Conservation (phyloP, 2,797 vertebrate species). For the Meda fulgida region DNA sequence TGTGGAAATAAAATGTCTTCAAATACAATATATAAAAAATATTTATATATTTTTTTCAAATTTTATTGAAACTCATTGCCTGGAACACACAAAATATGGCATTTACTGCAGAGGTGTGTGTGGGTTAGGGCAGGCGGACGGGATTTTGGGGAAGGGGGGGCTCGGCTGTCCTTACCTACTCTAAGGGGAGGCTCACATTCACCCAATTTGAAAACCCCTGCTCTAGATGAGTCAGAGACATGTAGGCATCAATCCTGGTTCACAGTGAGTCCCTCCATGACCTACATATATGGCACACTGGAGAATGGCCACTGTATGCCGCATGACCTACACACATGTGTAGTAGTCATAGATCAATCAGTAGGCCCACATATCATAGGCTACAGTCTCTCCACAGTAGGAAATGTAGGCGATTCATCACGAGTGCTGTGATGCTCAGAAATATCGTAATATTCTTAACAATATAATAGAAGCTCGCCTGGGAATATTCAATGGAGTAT, state of each 20-base stretch:
- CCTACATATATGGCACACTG: constrained; percentile 36
- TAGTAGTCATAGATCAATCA: not conserved
- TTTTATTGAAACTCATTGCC: no score
- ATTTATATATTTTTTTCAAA: no score
- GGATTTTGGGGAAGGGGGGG: no score
- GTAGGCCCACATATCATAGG: not conserved
- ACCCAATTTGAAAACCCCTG: no score
- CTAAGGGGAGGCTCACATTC: no score
- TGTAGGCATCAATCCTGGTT: constrained; percentile 24
- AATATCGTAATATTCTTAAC: constrained; percentile 16
- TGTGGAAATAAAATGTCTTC: no score
- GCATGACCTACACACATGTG: not conserved
- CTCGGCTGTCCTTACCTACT: no score
- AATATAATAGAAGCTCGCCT: not conserved
- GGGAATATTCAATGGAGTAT: not conserved
- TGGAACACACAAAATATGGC: no score
- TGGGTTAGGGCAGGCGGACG: no score
- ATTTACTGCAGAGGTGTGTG: no score
- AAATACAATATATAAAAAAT: no score
- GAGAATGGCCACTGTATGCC: not conserved
- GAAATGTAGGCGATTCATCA: constrained; percentile 12
- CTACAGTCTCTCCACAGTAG: not conserved
- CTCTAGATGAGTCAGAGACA: constrained; percentile 19
- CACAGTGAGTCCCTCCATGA: constrained; percentile 20
- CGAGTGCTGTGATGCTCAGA: not conserved